Evolutionary conservation across 2,888 invertebrate genomes (phyloP).

Genomic region (Didymodactylos carnosus): DNA sequence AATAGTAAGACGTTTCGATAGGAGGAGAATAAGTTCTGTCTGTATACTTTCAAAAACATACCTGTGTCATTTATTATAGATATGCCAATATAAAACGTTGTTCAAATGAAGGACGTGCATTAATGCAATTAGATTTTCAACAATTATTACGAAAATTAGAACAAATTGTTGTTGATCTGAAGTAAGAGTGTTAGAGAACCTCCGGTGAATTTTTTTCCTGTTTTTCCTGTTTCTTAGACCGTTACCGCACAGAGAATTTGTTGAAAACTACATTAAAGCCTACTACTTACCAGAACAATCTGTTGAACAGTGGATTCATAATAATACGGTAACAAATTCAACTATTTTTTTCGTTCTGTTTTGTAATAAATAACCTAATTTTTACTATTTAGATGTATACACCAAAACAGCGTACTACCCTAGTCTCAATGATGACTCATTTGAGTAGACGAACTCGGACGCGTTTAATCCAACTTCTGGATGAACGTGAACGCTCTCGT

Average conservation of each 20-base stretch:
- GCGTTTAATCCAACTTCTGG: not conserved
- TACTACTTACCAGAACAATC: conserved; percentile 73
- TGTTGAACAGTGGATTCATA: conserved; percentile 67
- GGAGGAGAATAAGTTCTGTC: too few species aligned
- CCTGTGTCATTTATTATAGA: too few species aligned
- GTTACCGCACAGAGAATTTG: conserved; percentile 64
- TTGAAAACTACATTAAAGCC: conserved; percentile 83
- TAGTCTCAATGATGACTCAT: not conserved
- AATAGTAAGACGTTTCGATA: too few species aligned
- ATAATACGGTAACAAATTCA: conserved; percentile 46
- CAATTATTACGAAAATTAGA: conserved; percentile 71
- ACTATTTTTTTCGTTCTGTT: too few species aligned
- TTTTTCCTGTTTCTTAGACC: conserved; percentile 42
- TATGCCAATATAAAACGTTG: conserved; percentile 66
- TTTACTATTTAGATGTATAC: not conserved
- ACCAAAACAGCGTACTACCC: not conserved
- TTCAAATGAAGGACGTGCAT: conserved; percentile 75
- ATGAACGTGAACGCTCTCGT: not conserved
- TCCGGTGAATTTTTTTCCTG: too few species aligned
- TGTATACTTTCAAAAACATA: too few species aligned
- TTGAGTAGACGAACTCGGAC: not conserved
- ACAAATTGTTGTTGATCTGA: conserved; percentile 14
- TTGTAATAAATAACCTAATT: not conserved
- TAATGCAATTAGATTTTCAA: conserved; percentile 93
- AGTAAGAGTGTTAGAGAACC: not conserved